Evolutionary conservation across 2,888 invertebrate species (phyloP).

Genomic region (Drosophila testacea): DNA sequence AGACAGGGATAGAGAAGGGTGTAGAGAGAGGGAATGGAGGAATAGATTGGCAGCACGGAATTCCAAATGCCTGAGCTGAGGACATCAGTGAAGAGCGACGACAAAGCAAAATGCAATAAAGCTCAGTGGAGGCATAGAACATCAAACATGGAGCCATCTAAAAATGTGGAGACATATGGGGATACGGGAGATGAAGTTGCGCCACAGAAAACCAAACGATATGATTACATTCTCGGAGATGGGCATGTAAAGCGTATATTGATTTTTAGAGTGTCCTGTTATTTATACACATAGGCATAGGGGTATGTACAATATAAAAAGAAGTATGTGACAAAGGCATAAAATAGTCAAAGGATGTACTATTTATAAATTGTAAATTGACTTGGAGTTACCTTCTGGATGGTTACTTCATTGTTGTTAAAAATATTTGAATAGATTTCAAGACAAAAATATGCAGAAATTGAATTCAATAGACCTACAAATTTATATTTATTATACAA

Average conservation of each 20-base stretch:
- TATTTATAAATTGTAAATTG: too few relatives aligned
- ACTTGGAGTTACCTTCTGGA: too few relatives aligned
- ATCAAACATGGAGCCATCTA: constrained; percentile 28
- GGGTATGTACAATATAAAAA: background rate
- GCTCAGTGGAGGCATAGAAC: constrained; percentile 50
- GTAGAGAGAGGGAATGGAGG: background rate
- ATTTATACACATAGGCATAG: background rate
- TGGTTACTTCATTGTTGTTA: too few relatives aligned
- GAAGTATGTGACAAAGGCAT: too few relatives aligned
- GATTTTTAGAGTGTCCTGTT: constrained; percentile 57
- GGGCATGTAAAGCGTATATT: constrained; percentile 65
- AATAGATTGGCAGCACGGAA: constrained; percentile 14
- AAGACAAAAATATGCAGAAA: too few relatives aligned
- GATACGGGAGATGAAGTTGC: constrained; percentile 25
- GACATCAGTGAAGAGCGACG: constrained; percentile 20
- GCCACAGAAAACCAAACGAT: constrained; percentile 1
- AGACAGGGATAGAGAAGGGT: background rate
- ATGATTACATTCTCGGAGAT: constrained; percentile 26
- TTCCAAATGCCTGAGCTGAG: constrained; percentile 46
- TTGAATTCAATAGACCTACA: too few relatives aligned
- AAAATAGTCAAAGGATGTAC: too few relatives aligned
- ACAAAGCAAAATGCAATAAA: constrained; percentile 63
- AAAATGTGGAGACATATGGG: background rate
- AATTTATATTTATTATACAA: background rate
- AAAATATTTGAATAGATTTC: too few relatives aligned